Base-by-base conservation (phyloP, 2,113 vertebrate genomes). In the Periophthalmus modestus region DNA sequence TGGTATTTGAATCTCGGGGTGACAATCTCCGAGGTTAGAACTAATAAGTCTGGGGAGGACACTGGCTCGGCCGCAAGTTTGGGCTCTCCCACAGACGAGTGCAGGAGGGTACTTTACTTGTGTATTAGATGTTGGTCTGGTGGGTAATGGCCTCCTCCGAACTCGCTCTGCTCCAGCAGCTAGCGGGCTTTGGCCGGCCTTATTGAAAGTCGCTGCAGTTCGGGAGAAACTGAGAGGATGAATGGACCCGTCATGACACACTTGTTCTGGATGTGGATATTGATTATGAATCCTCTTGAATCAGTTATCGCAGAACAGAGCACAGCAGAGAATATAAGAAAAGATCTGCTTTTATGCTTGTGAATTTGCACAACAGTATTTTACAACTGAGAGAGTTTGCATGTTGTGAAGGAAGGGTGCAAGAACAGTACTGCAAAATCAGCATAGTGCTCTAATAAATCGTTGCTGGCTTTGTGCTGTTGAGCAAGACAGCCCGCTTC, bases 91-190 rank as follows among this genome's bases (percentile, higher is more conserved):
- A 69, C 55, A 65, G 81, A 77, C 76, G 79, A 77, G 76, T n/a
- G 68, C 77, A 74, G n/a, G 73, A 54, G 76, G 67, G 72, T n/a
- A n/a, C 76, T 62, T 73, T 74, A 69, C 50, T 68, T 79, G 69
- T 66, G n/a, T n/a, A n/a, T 52, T 68, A 46, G 21, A 21, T 79
- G 71, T 19, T 57, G 55, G 68, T 34, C 71, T 85, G 77, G 69
- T 81, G 69, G 75, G 62, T n/a, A n/a, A 68, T 75, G 28, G 46
- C 65, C 85, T 87, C 84, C 84, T 82, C 81, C 71, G 81, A 86
- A 88, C 76, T 55, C 23, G 54, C 62, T 74, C 74, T 76, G 86
- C 86, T 86, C 85, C 85, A 90, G 68, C 73, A 87, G 82, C 82
- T 70, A 34, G 77, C 71, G n/a, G 80, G 82, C 85, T 73, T 82